phyloP scores from a whole-genome alignment of 2,113 vertebrate genomes.

The Brachirus orientalis region DNA sequence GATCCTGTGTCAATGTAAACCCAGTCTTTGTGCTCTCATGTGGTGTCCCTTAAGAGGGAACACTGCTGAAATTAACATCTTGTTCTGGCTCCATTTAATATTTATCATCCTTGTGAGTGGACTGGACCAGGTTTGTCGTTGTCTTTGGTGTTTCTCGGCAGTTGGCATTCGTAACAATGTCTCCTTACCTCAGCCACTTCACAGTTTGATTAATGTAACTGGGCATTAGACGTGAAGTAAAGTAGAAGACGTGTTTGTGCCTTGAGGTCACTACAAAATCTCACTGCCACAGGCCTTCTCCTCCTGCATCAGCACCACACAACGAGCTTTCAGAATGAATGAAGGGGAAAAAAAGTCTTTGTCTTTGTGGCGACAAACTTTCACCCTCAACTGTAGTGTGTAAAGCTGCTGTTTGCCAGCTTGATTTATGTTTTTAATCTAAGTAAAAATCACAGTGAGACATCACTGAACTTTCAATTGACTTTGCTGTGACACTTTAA shows the following conservation, averaged over 20 bases:
- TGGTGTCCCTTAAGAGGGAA: no score
- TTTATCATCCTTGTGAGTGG: no score
- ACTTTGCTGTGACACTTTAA: conserved; percentile 15
- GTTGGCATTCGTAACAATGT: background rate
- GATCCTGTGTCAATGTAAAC: no score
- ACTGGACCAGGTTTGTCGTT: no score
- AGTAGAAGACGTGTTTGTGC: no score
- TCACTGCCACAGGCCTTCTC: conserved; percentile 36
- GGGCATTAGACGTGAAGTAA: no score
- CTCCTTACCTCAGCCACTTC: background rate
- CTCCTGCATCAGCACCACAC: conserved; percentile 25
- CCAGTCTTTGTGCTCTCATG: no score
- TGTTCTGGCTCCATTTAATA: no score
- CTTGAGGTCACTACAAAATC: conserved; percentile 50
- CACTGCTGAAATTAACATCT: no score
- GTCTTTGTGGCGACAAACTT: conserved; percentile 55
- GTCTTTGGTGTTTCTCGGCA: no score
- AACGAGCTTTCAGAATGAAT: conserved; percentile 46
- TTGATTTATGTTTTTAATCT: background rate
- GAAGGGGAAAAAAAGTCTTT: conserved; percentile 26
- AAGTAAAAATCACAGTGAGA: background rate
- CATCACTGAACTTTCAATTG: conserved; percentile 1
- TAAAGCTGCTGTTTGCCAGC: conserved; percentile 4
- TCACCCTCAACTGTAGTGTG: background rate
- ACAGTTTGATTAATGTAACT: no score